Conservation (phyloP, 2,113 vertebrate species). For the Eulemur rufifrons region DNA sequence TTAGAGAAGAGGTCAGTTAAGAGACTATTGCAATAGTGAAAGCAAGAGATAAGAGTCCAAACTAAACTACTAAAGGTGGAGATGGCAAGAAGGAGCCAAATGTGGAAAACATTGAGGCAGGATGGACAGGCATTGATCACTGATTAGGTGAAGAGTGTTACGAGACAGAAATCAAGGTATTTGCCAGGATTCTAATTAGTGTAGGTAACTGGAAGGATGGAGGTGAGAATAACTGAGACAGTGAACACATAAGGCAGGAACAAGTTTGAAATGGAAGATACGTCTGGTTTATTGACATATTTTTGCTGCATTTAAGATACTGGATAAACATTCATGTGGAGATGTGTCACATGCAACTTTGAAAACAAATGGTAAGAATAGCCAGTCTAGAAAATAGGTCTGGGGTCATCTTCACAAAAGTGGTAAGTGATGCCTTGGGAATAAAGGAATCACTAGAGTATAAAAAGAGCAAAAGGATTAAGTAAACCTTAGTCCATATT, state of each 20-base stretch:
- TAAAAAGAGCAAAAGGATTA: background rate
- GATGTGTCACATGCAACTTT: background rate
- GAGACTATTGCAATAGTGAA: background rate
- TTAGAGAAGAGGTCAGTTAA: conserved; percentile 19
- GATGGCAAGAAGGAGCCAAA: conserved; percentile 3
- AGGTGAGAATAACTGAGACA: background rate
- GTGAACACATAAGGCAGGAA: background rate
- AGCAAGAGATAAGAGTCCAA: background rate
- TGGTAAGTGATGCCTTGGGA: background rate
- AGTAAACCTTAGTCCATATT: background rate
- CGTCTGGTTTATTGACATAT: background rate
- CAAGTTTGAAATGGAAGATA: background rate
- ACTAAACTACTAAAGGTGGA: background rate
- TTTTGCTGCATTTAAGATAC: conserved; percentile 4
- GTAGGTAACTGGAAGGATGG: background rate
- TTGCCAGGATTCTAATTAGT: conserved; percentile 8
- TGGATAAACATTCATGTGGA: background rate
- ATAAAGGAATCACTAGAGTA: background rate
- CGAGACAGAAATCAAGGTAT: background rate
- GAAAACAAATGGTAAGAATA: conserved; percentile 24
- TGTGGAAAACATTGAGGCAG: background rate
- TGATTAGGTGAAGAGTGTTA: background rate
- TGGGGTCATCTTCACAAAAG: background rate
- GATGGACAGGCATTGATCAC: background rate
- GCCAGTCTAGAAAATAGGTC: background rate